These are phyloP conservation scores for Lithophane semibrunnea DNA, from an alignment of 2,888 invertebrate genomes.

Conservation along the genomic window DNA sequence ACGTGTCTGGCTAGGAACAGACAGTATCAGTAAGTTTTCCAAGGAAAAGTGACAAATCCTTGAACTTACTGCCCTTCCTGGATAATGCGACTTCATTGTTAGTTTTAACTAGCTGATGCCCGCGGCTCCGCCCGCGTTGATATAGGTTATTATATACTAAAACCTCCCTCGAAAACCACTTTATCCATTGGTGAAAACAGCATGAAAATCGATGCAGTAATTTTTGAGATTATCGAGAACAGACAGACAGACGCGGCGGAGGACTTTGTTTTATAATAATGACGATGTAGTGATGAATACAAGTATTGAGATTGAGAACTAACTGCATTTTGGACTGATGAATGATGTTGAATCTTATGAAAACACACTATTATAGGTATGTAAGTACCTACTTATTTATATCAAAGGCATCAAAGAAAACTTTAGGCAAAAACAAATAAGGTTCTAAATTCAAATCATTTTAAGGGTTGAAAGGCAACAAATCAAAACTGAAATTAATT, in stretches of 20 bases:
- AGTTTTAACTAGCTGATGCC: neutral
- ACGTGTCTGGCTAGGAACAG: neutral
- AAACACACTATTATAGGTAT: neutral
- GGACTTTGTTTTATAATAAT: too few species aligned
- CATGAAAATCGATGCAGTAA: too few species aligned
- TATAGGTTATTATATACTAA: too few species aligned
- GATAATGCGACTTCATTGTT: neutral
- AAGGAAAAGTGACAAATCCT: neutral
- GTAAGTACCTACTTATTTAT: too few species aligned
- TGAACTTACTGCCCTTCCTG: neutral
- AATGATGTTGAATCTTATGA: neutral
- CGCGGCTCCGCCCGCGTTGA: too few species aligned
- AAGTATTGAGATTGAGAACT: neutral
- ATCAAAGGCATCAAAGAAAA: neutral
- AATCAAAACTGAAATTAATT: neutral
- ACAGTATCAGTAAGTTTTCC: neutral
- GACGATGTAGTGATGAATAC: neutral
- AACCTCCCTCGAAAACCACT: too few species aligned
- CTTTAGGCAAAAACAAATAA: neutral
- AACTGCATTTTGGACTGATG: neutral
- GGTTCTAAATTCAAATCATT: neutral
- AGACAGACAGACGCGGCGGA: too few species aligned
- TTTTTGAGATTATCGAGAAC: too few species aligned
- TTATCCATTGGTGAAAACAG: too few species aligned
- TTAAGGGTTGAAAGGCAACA: neutral